A percentile compares a stretch with the other conserved stretches of the same genome.
Evolutionary conservation across 2,797 vertebrate genomes (phyloP).

Genomic region (Hypotaenidia philippensis): DNA sequence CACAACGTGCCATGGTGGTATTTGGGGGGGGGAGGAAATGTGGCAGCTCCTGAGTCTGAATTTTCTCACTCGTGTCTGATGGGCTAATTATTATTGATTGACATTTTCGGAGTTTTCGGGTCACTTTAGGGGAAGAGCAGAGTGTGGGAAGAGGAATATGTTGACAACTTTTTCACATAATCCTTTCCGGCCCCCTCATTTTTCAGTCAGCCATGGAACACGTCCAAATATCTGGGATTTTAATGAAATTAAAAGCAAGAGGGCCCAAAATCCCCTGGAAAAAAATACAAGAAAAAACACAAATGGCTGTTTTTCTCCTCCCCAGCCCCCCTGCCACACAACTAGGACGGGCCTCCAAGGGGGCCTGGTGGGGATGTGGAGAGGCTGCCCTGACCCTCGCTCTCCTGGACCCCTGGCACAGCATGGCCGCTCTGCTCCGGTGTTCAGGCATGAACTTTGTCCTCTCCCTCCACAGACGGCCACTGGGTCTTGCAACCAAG

Average conservation of each 20-base stretch:
- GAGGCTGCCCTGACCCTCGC: not conserved
- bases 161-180: constrained; percentile 72
- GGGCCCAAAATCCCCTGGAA: not conserved
- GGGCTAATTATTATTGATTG: constrained; percentile 64
- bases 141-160: constrained; percentile 72
- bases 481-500: not conserved
- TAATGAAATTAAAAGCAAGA: constrained; percentile 50
- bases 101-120: constrained; percentile 43
- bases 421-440: not conserved
- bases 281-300: not conserved
- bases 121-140: constrained; percentile 12
- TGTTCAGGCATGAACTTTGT: not conserved
- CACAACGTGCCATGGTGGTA: rapidly evolving
- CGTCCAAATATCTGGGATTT: constrained; percentile 57
- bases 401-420: rapidly evolving
- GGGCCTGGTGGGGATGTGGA: not conserved
- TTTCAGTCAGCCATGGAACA: constrained; percentile 44
- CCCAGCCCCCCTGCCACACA: rapidly evolving
- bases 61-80: not conserved
- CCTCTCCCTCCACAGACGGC: not conserved
- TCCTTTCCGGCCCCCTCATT: constrained; percentile 64
- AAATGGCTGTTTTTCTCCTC: not conserved
- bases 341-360: not conserved
- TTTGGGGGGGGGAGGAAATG: rapidly evolving
- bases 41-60: not conserved